Conservation (phyloP, 2,888 invertebrate genomes). For the Halictus ligatus region DNA sequence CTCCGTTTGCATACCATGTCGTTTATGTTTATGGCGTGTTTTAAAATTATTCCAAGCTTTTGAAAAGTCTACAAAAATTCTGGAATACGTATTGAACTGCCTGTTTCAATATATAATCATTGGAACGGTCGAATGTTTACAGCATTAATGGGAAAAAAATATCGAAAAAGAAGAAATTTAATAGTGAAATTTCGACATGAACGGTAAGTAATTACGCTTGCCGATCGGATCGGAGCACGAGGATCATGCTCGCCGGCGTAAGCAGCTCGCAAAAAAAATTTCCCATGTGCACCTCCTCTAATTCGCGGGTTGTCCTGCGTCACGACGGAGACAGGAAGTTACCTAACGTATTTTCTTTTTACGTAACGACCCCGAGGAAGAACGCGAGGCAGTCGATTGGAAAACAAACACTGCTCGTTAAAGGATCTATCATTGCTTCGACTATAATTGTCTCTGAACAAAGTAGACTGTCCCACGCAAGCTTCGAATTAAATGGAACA, state of each 20-base stretch:
- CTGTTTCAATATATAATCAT: no score
- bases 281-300: conserved; percentile 5
- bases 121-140: no score
- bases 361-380: conserved; percentile 14
- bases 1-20: no score
- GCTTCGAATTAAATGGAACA: neutral
- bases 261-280: conserved; percentile 1
- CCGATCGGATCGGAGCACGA: neutral
- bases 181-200: no score
- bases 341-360: conserved; percentile 36
- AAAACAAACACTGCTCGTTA: conserved; percentile 1
- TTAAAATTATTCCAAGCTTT: no score
- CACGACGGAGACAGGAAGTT: conserved; percentile 22
- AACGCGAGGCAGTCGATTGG: neutral
- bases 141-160: no score
- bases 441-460: neutral
- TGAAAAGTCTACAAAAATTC: no score
- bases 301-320: conserved; percentile 14
- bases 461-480: neutral
- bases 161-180: no score
- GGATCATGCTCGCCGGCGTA: neutral
- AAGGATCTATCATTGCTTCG: neutral
- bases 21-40: no score
- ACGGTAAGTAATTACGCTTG: neutral
- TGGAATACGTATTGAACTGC: no score